phyloP scores from a whole-genome alignment of 2,888 invertebrate genomes.

The Cephus rjabovi region DNA sequence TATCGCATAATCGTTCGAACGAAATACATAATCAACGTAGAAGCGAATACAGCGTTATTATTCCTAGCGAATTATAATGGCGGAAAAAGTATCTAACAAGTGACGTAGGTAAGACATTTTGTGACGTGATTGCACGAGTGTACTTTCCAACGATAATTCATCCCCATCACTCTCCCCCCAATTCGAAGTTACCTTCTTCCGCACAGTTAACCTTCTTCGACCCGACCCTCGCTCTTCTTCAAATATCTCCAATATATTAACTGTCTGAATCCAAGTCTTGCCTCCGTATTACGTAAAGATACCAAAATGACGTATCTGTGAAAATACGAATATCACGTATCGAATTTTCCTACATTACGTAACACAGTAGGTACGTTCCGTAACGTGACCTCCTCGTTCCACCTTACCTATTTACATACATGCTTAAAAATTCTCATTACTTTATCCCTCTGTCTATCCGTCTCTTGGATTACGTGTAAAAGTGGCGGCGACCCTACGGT shows the following conservation, averaged over 20 bases:
- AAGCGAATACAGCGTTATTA: conserved; percentile 42
- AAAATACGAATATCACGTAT: neutral
- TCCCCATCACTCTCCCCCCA: neutral
- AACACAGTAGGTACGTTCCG: neutral
- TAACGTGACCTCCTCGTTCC: neutral
- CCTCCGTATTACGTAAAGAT: neutral
- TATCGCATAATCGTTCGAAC: conserved; percentile 36
- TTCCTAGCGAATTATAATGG: conserved; percentile 4
- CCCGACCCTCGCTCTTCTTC: neutral
- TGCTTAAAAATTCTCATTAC: neutral
- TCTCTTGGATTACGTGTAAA: neutral
- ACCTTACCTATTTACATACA: neutral
- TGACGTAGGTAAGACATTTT: conserved; percentile 3
- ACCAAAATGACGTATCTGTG: too few relatives aligned
- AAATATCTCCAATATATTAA: neutral
- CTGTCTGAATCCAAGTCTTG: neutral
- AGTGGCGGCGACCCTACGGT: neutral
- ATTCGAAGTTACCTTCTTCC: neutral
- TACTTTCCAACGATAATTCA: conserved; percentile 4
- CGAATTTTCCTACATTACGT: neutral
- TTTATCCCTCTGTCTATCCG: neutral
- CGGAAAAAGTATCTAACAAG: neutral
- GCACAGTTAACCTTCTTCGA: neutral
- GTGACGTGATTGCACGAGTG: conserved; percentile 1
- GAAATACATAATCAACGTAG: conserved; percentile 43